These are phyloP conservation scores for Chaetodon trifasciatus DNA, from an alignment of 2,797 vertebrate species.

Conservation along the genomic window DNA sequence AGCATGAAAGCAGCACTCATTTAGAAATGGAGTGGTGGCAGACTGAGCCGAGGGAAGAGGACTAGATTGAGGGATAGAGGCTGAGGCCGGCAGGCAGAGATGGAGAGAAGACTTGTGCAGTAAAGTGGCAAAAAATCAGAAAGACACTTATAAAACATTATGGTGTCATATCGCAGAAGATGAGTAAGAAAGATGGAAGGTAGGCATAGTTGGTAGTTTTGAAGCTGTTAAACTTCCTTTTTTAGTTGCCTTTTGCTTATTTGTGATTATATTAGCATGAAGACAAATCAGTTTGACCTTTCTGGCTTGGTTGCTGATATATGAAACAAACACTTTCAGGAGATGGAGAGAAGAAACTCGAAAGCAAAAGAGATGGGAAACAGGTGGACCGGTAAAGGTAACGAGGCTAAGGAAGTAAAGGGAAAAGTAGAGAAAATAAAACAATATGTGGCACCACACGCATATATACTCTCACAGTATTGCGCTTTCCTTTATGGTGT, in stretches of 20 bases:
- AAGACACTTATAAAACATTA: slow-evolving; percentile 45
- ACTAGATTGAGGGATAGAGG: slow-evolving; percentile 23
- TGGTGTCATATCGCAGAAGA: slow-evolving; percentile 14
- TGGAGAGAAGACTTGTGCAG: slow-evolving; percentile 13
- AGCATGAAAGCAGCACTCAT: slow-evolving; percentile 13
- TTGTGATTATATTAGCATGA: too few relatives aligned
- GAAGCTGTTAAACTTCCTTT: background rate
- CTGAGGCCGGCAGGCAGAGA: background rate
- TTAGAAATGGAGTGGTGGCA: slow-evolving; percentile 28
- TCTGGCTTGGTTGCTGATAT: background rate
- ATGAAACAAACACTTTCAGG: slow-evolving; percentile 31
- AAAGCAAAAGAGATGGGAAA: background rate
- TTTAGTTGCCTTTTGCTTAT: background rate
- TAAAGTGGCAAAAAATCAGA: slow-evolving; percentile 34
- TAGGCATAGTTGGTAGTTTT: slow-evolving; percentile 4
- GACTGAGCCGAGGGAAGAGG: slow-evolving; percentile 14
- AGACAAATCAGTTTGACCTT: slow-evolving; percentile 2
- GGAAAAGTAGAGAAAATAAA: slow-evolving; percentile 25
- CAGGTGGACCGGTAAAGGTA: slow-evolving; percentile 33
- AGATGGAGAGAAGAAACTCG: background rate
- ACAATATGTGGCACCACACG: background rate
- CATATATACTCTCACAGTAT: background rate
- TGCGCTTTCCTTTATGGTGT: slow-evolving; percentile 40
- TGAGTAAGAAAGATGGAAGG: background rate
- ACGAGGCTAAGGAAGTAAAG: slow-evolving; percentile 7